These are phyloP conservation scores for Andricus curvator DNA, from an alignment of 2,888 invertebrate genomes.

Conservation along the genomic window DNA sequence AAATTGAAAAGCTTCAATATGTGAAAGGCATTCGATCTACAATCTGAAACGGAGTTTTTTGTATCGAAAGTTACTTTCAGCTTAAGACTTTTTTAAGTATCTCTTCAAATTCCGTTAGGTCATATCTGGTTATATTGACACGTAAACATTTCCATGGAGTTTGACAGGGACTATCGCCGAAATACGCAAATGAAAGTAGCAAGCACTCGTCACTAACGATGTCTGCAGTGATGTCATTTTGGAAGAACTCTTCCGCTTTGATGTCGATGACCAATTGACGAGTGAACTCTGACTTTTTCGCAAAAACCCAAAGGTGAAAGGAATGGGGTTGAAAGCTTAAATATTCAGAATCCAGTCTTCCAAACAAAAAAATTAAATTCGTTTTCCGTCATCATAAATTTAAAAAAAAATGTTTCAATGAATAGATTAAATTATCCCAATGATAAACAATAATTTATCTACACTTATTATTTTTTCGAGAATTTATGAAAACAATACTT, in stretches of 20 bases:
- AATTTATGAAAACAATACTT: background rate
- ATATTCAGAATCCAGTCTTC: background rate
- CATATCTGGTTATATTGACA: background rate
- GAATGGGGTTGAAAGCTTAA: background rate
- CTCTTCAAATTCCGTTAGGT: conserved; percentile 2
- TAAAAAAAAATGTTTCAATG: background rate
- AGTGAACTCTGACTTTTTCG: background rate
- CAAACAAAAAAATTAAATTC: background rate
- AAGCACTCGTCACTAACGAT: background rate
- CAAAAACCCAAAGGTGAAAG: background rate
- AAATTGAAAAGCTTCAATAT: too few species aligned
- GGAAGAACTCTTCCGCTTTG: conserved; percentile 6
- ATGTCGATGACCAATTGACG: conserved; percentile 9
- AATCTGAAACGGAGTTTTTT: too few species aligned
- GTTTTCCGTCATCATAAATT: background rate
- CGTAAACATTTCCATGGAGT: conserved; percentile 15
- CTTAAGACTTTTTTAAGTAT: background rate
- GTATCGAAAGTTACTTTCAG: background rate
- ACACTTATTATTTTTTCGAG: background rate
- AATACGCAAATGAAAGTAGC: conserved; percentile 11
- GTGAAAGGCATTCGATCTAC: too few species aligned
- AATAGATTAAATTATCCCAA: background rate
- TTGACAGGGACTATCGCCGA: background rate
- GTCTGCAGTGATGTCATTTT: conserved; percentile 19
- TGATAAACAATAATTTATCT: too few species aligned